Conservation (phyloP, 2,113 vertebrate species). For the Macaca fascicularis region T2T-MFA8v1.1 NC_088375.1:216570501-216571000, state of each 20-base stretch:
- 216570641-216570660: neutral
- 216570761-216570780: fast-evolving
- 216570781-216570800: neutral
- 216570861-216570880: neutral
- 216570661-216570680: neutral
- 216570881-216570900: neutral
- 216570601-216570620: neutral
- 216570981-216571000: neutral
- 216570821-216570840: neutral
- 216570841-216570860: neutral
- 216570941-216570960: neutral
- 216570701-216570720: fast-evolving
- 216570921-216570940: neutral
- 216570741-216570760: neutral
- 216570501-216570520: neutral
- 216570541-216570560: neutral
- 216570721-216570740: fast-evolving
- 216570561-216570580: neutral
- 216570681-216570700: neutral
- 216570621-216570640: neutral
- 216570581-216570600: neutral
- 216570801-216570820: neutral
- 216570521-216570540: neutral
- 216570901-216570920: neutral
- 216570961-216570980: neutral